These are phyloP conservation scores for Zaprionus ghesquierei DNA, from an alignment of 1,140 invertebrate genomes.

Conservation along the genomic window DNA sequence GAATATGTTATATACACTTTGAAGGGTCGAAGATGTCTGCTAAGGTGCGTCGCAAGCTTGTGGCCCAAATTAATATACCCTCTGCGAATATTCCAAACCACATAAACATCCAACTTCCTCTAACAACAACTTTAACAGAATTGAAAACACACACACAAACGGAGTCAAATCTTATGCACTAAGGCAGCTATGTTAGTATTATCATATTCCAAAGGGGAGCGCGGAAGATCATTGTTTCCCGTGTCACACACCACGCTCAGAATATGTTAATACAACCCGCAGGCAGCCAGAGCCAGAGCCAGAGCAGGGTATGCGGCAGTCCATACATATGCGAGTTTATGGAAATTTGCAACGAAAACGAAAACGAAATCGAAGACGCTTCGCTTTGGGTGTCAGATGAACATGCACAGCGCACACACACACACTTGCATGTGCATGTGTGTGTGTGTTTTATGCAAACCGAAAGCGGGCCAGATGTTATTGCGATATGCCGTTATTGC, in stretches of 20 bases:
- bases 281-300: background rate
- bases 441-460: slow-evolving; percentile 1
- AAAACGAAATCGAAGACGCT: slow-evolving; percentile 26
- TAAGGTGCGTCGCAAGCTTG: no score
- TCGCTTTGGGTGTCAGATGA: slow-evolving; percentile 11
- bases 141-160: background rate
- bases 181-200: background rate
- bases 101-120: no score
- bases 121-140: no score
- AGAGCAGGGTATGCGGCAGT: background rate
- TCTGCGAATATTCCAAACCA: no score
- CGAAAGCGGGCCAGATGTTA: slow-evolving; percentile 40
- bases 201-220: background rate
- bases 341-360: slow-evolving; percentile 8
- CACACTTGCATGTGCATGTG: background rate
- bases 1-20: no score
- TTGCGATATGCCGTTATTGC: slow-evolving; percentile 20
- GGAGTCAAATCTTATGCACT: background rate
- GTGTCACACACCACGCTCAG: background rate
- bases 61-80: no score
- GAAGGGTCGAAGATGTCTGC: no score
- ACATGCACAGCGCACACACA: background rate
- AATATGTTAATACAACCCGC: background rate
- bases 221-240: background rate
- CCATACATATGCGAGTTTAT: slow-evolving; percentile 17